These are phyloP conservation scores for Poecile montanus DNA, from an alignment of 2,797 vertebrate genomes.

Conservation along the genomic window DNA sequence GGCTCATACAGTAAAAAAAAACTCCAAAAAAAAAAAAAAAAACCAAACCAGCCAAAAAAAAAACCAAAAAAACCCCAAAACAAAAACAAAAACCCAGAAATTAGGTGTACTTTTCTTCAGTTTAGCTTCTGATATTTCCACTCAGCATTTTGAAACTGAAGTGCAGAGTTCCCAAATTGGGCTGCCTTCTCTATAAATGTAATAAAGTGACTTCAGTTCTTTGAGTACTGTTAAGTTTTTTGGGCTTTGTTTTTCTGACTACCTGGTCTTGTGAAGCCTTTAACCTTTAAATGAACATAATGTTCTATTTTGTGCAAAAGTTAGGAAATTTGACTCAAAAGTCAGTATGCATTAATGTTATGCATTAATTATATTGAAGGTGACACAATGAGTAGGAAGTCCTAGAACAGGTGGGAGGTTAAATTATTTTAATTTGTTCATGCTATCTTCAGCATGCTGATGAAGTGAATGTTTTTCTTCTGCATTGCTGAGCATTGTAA, in stretches of 20 bases:
- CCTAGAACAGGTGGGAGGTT: not conserved
- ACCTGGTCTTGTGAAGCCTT: not conserved
- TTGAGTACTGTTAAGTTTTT: not conserved
- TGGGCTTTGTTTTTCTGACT: not conserved
- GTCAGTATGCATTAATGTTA: not conserved
- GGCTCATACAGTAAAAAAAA: not conserved
- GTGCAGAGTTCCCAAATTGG: not conserved
- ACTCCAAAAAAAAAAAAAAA: too few species aligned
- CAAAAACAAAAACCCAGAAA: not conserved
- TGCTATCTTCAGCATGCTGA: not conserved
- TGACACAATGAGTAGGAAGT: not conserved
- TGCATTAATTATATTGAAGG: not conserved
- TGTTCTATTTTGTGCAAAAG: not conserved
- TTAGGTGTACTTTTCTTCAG: not conserved
- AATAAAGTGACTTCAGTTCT: conserved; percentile 23
- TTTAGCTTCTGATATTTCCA: conserved; percentile 24
- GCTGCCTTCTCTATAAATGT: not conserved
- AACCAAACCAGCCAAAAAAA: too few species aligned
- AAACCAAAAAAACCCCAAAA: too few species aligned
- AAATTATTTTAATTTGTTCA: not conserved
- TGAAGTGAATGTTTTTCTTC: not conserved
- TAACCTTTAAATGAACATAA: not conserved
- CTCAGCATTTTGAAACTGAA: conserved; percentile 38
- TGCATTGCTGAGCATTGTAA: not conserved
- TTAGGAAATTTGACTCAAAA: not conserved